A percentile compares a stretch with the other conserved stretches of the same genome.
These are phyloP conservation scores for Balanococcus diminutus DNA, from an alignment of 2,888 invertebrate species.

Conservation along the genomic window DNA sequence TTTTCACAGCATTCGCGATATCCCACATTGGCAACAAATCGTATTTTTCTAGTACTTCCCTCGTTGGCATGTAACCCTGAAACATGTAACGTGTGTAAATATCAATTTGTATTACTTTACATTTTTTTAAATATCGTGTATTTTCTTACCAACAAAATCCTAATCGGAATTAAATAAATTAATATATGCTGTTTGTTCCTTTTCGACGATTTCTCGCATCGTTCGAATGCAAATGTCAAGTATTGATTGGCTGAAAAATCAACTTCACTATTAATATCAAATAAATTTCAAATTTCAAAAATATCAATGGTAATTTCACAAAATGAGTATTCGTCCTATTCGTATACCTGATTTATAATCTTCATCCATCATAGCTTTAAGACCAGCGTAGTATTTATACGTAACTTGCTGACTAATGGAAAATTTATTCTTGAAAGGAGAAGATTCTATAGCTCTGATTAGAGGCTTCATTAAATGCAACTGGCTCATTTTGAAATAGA, in stretches of 20 bases:
- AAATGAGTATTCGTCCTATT: slow-evolving; percentile 33
- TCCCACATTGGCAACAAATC: slow-evolving; percentile 90
- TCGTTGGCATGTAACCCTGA: slow-evolving; percentile 89
- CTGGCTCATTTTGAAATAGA: slow-evolving; percentile 93
- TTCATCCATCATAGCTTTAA: slow-evolving; percentile 98
- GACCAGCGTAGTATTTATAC: slow-evolving; percentile 94
- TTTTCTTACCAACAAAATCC: slow-evolving; percentile 78
- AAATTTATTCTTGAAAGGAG: slow-evolving; percentile 86
- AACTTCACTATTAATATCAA: not conserved
- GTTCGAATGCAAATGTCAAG: slow-evolving; percentile 89
- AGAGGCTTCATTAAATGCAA: slow-evolving; percentile 90
- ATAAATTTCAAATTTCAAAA: no score
- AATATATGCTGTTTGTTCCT: slow-evolving; percentile 91
- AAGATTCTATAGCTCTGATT: slow-evolving; percentile 94
- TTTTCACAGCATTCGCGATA: slow-evolving; percentile 83
- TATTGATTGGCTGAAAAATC: slow-evolving; percentile 79
- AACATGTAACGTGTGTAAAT: slow-evolving; percentile 56
- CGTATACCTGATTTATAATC: slow-evolving; percentile 78
- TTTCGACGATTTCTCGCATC: slow-evolving; percentile 79
- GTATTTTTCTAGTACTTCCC: slow-evolving; percentile 81
- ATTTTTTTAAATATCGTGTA: not conserved
- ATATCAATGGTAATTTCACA: slow-evolving; percentile 53
- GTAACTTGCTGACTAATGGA: slow-evolving; percentile 93
- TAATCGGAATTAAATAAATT: slow-evolving; percentile 94
- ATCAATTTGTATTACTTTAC: not conserved